Evolutionary conservation across 2,888 invertebrate species (phyloP), one percentile per base, ranked within the genome.

Genomic region (Chrysomela aeneicollis): DNA sequence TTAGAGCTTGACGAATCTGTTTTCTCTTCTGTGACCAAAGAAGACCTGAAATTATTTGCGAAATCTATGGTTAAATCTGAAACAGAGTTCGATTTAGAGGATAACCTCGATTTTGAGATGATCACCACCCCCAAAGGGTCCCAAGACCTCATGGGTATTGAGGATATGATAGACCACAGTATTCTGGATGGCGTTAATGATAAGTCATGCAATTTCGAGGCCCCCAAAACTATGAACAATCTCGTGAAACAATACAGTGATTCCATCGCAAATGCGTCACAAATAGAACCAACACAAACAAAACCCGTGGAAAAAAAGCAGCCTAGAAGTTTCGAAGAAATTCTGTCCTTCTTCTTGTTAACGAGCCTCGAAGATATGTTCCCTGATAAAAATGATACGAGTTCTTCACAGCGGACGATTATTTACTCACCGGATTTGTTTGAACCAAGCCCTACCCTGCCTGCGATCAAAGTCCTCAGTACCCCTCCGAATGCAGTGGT

Each of bases 271-370:
- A 62, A 67, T 10, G 22, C 32, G 15, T 42, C 42, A 15, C 26
- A 50, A 35, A 17, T 30, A 22, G 49, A 50, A 35, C 17, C 49
- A 12, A 37, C 1, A 3, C 15, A 59, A 58, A 54, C 10, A 17
- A 17, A 18, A 30, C 32, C 26, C 6, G 26, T 26, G 6, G 26
- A 26, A 26, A n/a, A n/a, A n/a, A 42, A 66, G n/a, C 12, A 52
- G 10, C 17, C 49, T n/a, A 35, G 61, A 10, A 67, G 69, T 17
- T 35, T 54, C n/a, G 59, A 72, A 15, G 59, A 67, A 42, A 30
- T 75, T 51, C 61, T 76, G 21, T 22, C 58, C 49, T 77, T 77
- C 59, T 77, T 77, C 63, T 74, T 73, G 61, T 64, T 78, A 35
- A 51, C 69, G 8, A 65, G 62, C 37, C 57, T 76, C 22, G 62